A percentile compares a stretch with the other conserved stretches of the same genome.
Conservation (phyloP, 2,113 vertebrate species). For the Ageneiosus marmoratus region DNA sequence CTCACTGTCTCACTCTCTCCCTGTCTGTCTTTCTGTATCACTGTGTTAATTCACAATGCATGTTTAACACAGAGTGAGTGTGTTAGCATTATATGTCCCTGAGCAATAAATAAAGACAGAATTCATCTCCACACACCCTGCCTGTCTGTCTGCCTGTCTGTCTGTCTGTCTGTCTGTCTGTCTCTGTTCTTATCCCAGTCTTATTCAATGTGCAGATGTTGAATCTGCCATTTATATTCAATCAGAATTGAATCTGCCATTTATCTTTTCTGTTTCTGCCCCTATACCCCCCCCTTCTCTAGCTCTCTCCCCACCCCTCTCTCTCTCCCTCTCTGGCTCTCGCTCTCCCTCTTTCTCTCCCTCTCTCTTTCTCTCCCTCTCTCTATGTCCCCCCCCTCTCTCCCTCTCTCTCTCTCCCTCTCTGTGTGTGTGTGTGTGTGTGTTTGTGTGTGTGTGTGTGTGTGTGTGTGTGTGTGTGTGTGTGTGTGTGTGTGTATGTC, state of each 20-base stretch:
- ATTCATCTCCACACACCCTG: not conserved
- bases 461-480: slow-evolving; percentile 38
- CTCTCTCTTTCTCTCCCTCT: not conserved
- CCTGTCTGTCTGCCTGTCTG: not conserved
- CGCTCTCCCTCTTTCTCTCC: not conserved
- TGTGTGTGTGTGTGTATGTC: not conserved
- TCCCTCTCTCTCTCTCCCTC: slow-evolving; percentile 14
- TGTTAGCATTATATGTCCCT: not conserved
- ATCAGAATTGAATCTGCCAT: no score
- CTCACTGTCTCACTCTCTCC: not conserved
- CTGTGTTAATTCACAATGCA: not conserved
- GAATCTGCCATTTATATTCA: no score
- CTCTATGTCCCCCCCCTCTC: no score
- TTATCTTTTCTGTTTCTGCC: not conserved
- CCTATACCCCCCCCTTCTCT: not conserved
- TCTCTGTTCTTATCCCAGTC: not conserved
- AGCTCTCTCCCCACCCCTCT: no score
- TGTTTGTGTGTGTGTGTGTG: no score
- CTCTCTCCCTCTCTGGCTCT: no score
- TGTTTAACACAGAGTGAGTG: not conserved
- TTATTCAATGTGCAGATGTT: not conserved
- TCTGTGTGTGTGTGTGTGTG: no score
- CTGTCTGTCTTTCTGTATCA: not conserved
- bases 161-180: not conserved
- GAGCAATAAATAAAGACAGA: not conserved